A percentile compares a stretch with the other conserved stretches of the same genome.
Conservation (phyloP, 2,888 invertebrate species). For the Watsonalla binaria region DNA sequence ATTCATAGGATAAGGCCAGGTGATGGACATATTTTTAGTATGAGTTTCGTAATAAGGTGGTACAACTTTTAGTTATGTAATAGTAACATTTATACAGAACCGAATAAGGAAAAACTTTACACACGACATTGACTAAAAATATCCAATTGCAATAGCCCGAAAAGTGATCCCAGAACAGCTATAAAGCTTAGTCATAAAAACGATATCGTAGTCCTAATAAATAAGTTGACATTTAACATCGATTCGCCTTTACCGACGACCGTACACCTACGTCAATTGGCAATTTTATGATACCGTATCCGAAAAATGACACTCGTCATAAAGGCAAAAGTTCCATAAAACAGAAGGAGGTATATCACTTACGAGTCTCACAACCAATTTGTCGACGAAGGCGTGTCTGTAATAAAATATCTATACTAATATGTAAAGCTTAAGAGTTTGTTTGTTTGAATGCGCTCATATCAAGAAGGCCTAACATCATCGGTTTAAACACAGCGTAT, state of each 20-base stretch:
- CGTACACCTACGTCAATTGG: background rate
- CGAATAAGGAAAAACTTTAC: too few species aligned
- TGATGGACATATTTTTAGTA: too few species aligned
- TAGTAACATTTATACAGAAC: too few species aligned
- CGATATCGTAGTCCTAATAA: background rate
- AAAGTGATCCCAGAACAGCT: background rate
- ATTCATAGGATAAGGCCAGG: too few species aligned
- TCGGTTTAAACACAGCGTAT: too few species aligned
- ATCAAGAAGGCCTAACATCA: too few species aligned
- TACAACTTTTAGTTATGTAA: too few species aligned
- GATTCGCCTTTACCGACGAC: background rate
- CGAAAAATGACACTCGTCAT: background rate
- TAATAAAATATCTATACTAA: background rate
- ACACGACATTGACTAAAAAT: too few species aligned
- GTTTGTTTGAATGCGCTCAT: too few species aligned
- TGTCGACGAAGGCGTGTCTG: background rate
- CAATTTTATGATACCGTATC: background rate
- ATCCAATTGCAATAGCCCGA: too few species aligned
- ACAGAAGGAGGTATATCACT: constrained; percentile 19
- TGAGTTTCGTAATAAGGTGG: too few species aligned
- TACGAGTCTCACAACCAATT: constrained; percentile 10
- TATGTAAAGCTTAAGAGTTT: too few species aligned
- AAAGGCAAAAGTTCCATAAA: constrained; percentile 22
- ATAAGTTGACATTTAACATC: background rate
- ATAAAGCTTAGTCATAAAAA: background rate